Base-by-base conservation (phyloP, 2,888 invertebrate genomes). In the Strigamia transsilvanica region DNA sequence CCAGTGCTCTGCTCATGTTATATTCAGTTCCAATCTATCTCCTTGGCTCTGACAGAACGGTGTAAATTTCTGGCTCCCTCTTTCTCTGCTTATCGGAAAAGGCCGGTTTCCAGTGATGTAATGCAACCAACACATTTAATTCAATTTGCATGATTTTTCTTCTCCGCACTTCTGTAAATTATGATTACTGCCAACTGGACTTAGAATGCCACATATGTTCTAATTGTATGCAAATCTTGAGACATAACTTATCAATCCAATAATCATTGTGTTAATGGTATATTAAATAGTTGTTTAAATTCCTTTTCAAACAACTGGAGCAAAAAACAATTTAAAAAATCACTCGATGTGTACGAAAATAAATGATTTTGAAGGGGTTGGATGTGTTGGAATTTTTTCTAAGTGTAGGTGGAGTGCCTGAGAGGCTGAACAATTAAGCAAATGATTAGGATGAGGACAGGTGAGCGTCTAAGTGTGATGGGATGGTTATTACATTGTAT, bases 61-160 rank as follows among this genome's bases (percentile, higher is more conserved):
- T 56, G 80, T 80, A 80, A 80, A 80, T 80, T 80, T 61, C 18
- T 46, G 7, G 27, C 41, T 78, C 80, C 34, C 78, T 78, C 78
- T 41, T 32, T 78, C 78, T 32, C 56, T 80, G 80, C 51, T 80
- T 80, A 61, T 80, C 80, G 51, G 80, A 27, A 34, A 38, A 78
- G 32, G 38, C 80, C 61, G 56, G 12, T 38, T 80, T 61, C 51
- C 80, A 23, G 32, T 81, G 81, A 81, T 77, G 81, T 81, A 81
- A 81, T 81, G 81, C 81, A 81, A 81, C 73, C 77, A 73, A 81
- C 81, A 81, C 81, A 81, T 81, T 81, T 81, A 81, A 81, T 81
- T 81, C 81, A 81, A 81, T 81, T 81, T 81, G 81, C 73, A 81
- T 66, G 81, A 81, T 81, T 81, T 81, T 77, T 77, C 77, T 73